Evolutionary conservation across 2,113 vertebrate species (phyloP).

Genomic region (Thermophis baileyi): DNA sequence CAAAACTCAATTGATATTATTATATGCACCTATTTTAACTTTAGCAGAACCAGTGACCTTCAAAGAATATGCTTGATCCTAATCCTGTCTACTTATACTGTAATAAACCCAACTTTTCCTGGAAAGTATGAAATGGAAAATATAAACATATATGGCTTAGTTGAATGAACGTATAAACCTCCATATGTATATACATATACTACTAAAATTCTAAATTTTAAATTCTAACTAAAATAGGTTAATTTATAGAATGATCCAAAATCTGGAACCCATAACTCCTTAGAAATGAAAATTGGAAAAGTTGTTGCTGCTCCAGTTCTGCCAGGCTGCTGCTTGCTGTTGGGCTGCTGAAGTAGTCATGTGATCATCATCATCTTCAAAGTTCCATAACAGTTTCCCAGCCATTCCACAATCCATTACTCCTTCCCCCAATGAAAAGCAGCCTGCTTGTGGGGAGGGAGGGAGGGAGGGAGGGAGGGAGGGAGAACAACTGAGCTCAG

Average conservation of each 20-base stretch:
- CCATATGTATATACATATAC: too few relatives aligned
- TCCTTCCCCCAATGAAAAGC: too few relatives aligned
- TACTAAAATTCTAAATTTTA: too few relatives aligned
- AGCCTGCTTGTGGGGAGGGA: too few relatives aligned
- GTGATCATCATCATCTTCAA: too few relatives aligned
- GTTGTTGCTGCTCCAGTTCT: background rate
- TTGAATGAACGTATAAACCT: background rate
- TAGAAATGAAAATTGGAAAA: background rate
- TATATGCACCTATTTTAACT: background rate
- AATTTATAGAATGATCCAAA: background rate
- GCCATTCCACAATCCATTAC: too few relatives aligned
- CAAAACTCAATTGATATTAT: background rate
- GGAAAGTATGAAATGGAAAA: background rate
- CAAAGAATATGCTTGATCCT: background rate
- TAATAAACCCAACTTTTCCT: background rate
- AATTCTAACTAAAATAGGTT: background rate
- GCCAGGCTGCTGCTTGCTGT: too few relatives aligned
- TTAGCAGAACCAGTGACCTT: background rate
- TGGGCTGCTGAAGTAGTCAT: too few relatives aligned
- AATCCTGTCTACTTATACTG: background rate
- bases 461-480: too few relatives aligned
- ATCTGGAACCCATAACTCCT: background rate
- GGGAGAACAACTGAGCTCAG: too few relatives aligned
- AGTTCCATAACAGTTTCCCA: too few relatives aligned
- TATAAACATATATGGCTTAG: background rate